Percentiles rank a stretch among this genome's conserved stretches.
Evolutionary conservation across 2,797 vertebrate species (phyloP).

Genomic region (Chelidonichthys spinosus): DNA sequence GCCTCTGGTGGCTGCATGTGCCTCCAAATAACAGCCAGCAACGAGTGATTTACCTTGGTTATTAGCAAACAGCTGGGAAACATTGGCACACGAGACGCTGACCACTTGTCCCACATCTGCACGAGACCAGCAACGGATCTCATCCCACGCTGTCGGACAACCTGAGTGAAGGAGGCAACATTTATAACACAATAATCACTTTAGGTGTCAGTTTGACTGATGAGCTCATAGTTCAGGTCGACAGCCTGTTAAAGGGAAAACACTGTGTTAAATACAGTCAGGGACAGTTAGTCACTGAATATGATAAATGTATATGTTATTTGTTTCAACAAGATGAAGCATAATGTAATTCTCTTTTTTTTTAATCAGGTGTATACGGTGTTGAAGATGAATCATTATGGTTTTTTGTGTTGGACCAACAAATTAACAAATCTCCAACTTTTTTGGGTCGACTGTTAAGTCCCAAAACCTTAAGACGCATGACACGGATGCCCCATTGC

Average conservation of each 20-base stretch:
- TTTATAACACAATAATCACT: not conserved
- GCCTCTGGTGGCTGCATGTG: conserved; percentile 3
- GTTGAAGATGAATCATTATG: not conserved
- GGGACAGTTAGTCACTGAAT: not conserved
- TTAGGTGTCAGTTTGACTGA: not conserved
- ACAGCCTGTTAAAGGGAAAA: not conserved
- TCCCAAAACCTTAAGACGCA: not conserved
- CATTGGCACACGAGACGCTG: conserved; percentile 77
- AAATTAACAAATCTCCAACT: not conserved
- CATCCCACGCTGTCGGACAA: conserved; percentile 80
- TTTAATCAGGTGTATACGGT: not conserved
- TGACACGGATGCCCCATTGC: not conserved
- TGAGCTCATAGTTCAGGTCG: not conserved
- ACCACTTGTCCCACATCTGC: conserved; percentile 80
- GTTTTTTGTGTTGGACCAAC: not conserved
- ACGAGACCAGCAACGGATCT: conserved; percentile 78
- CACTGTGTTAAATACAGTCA: not conserved
- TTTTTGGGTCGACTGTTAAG: no score
- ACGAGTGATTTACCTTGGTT: conserved; percentile 74
- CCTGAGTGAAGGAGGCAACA: conserved; percentile 59
- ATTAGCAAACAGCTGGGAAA: conserved; percentile 79
- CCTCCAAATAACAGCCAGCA: not conserved
- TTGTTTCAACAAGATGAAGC: not conserved
- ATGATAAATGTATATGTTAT: no score
- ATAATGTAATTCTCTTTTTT: not conserved